Conservation (phyloP, 1,140 invertebrate species). For the Orius laevigatus region DNA sequence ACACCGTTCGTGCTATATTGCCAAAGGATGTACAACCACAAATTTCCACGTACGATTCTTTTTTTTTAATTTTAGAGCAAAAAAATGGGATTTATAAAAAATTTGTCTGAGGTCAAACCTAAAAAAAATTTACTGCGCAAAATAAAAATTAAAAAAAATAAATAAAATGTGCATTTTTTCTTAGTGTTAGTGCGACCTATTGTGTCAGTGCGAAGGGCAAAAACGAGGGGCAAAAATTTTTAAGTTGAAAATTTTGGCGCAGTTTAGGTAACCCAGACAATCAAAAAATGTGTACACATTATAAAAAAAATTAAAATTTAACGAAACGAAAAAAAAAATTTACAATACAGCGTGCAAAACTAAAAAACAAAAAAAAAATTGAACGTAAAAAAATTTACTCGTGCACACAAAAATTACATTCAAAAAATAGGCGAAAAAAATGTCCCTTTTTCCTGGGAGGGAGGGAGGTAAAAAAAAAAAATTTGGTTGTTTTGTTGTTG, state of each 20-base stretch:
- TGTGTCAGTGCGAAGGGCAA: not conserved
- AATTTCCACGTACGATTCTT: no score
- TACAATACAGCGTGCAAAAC: slow-evolving; percentile 27
- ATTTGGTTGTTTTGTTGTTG: slow-evolving; percentile 2
- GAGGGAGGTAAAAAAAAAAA: not conserved
- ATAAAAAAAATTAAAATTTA: slow-evolving; percentile 1
- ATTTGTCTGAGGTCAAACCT: no score
- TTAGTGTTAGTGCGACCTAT: not conserved
- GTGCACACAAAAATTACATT: slow-evolving; percentile 11
- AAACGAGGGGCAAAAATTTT: not conserved
- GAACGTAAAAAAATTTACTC: slow-evolving; percentile 16
- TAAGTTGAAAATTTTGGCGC: slow-evolving; percentile 2
- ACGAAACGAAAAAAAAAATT: slow-evolving; percentile 19
- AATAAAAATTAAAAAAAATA: slow-evolving; percentile 17
- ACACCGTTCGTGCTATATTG: no score
- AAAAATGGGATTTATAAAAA: no score
- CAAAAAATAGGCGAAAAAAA: slow-evolving; percentile 13
- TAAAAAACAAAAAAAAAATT: slow-evolving; percentile 21
- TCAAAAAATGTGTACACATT: slow-evolving; percentile 4
- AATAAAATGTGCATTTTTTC: not conserved
- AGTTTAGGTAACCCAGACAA: not conserved
- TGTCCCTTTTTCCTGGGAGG: not conserved
- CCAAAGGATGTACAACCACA: no score
- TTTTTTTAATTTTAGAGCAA: no score
- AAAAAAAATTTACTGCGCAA: slow-evolving; percentile 20